Base-by-base conservation (phyloP, 23 tunicate genomes). In the Corella eumyota region DNA sequence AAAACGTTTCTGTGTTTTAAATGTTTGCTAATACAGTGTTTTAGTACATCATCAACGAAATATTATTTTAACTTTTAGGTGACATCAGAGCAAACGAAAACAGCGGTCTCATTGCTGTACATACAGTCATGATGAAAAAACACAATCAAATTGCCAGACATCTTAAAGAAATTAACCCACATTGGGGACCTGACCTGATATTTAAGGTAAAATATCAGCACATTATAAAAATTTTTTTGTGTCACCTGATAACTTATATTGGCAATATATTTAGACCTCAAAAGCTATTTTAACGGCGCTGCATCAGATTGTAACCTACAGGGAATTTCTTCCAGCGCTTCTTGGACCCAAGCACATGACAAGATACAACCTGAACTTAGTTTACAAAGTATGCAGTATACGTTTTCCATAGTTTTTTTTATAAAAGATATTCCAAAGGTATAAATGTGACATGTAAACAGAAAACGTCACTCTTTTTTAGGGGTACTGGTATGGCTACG, bases 401-500 rank as follows among this genome's bases (percentile, higher is more conserved):
- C n/a, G n/a, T n/a, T n/a, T n/a, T n/a, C n/a, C n/a, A n/a, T n/a
- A n/a, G n/a, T n/a, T n/a, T n/a, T n/a, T n/a, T n/a, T n/a, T n/a
- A n/a, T n/a, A n/a, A n/a, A n/a, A n/a, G n/a, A n/a, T n/a, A n/a
- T n/a, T n/a, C n/a, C n/a, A n/a, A n/a, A n/a, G n/a, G n/a, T n/a
- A n/a, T n/a, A n/a, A n/a, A n/a, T n/a, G n/a, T n/a, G n/a, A n/a
- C n/a, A n/a, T n/a, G n/a, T n/a, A n/a, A n/a, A n/a, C 48, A 9
- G 48, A 40, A 15, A 9, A 15, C 15, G 15, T 40, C 15, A 9
- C 15, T 11, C 48, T 40, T 40, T 40, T 23, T 0, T 37, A 71
- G 63, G 87, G 96, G 0, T 78, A 62, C 50, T 87, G 67, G 68
- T 61, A 58, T 52, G 96, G 87, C 0, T 87, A 87, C 66, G 96